These are phyloP conservation scores for Hystrix brachyura DNA, from an alignment of 2,113 vertebrate species.

Conservation along the genomic window DNA sequence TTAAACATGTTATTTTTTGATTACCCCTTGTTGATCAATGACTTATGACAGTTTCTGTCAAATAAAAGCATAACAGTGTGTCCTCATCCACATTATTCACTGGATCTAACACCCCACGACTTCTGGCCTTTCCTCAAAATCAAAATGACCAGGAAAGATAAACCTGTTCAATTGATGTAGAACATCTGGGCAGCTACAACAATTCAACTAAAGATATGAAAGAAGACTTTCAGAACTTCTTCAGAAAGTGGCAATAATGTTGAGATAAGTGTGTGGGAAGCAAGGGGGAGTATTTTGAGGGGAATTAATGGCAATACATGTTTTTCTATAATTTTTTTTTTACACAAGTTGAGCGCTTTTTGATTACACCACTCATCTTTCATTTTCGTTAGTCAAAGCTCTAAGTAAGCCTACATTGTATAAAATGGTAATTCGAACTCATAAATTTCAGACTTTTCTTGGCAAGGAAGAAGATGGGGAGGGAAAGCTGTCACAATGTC, in stretches of 20 bases:
- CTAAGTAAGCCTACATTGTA: neutral
- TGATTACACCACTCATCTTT: neutral
- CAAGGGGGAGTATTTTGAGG: neutral
- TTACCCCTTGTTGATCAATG: neutral
- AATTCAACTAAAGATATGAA: neutral
- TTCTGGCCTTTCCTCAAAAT: neutral
- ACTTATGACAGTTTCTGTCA: neutral
- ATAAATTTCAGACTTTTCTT: neutral
- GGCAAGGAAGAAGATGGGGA: neutral
- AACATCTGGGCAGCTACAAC: neutral
- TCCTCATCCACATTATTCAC: neutral
- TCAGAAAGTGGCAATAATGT: neutral
- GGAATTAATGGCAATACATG: neutral
- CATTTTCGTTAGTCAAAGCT: neutral
- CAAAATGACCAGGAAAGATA: neutral
- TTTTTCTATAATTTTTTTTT: neutral
- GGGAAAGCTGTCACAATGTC: neutral
- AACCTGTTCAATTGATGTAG: neutral
- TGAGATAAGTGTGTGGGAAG: neutral
- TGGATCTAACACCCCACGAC: neutral
- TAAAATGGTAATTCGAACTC: constrained; percentile 1
- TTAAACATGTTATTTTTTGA: neutral
- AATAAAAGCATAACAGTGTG: neutral
- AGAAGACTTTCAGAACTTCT: neutral
- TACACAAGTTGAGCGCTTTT: neutral